phyloP scores from a whole-genome alignment of 2,888 invertebrate genomes.

The Enchytraeus crypticus region DNA sequence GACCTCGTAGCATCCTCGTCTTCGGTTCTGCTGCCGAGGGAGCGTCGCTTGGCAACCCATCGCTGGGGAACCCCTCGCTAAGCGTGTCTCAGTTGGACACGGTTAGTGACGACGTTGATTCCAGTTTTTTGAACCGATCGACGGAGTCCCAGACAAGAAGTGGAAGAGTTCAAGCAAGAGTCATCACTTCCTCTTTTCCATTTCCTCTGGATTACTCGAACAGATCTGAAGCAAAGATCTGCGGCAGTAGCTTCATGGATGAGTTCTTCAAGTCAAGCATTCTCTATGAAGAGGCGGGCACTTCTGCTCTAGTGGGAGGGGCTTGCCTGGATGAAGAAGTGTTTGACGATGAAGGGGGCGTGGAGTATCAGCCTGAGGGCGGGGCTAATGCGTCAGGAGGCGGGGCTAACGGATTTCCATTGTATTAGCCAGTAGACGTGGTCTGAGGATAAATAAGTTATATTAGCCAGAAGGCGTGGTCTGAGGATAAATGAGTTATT shows the following conservation, averaged over 20 bases:
- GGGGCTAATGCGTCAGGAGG: background rate
- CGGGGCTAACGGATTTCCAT: background rate
- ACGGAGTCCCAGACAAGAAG: background rate
- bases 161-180: background rate
- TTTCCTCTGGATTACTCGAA: background rate
- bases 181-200: slow-evolving; percentile 2
- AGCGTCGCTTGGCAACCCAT: background rate
- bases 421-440: too few species aligned
- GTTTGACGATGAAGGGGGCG: background rate
- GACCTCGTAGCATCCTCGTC: background rate
- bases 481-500: too few species aligned
- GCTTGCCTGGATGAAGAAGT: background rate
- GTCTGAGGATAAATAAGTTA: too few species aligned
- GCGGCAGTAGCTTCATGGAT: background rate
- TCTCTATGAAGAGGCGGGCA: background rate
- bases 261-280: slow-evolving; percentile 1
- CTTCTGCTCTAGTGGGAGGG: background rate
- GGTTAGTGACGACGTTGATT: background rate
- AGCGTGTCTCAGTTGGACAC: background rate
- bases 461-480: too few species aligned
- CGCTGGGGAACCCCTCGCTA: background rate
- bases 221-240: background rate
- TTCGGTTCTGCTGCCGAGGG: background rate
- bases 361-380: background rate
- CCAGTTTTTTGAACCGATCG: background rate